Evolutionary conservation across 2,888 invertebrate genomes (phyloP), one percentile per base, ranked within the genome.

Genomic region (Asteroscopus sphinx): DNA sequence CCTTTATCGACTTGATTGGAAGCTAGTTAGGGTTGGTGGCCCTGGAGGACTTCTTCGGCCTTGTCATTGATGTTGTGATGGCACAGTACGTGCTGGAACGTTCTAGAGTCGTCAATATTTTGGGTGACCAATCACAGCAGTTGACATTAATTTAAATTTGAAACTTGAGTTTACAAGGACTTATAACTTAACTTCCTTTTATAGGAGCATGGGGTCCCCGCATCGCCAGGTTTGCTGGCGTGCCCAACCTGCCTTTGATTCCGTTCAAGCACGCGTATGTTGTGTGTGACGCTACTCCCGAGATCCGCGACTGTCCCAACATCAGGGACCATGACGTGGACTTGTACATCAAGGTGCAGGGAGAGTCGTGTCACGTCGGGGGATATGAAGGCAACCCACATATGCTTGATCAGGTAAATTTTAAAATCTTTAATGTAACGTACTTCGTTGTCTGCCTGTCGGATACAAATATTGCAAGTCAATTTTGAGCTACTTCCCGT

Each of bases 201-300:
- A n/a, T n/a, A 76, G 76, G 76, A 17, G 98, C 96, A 0, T 99
- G 98, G 98, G 96, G 98, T 0, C 95, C 96, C 3, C 95, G 96
- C 54, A 91, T 98, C 11, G 96, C 96, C 0, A 92, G 95, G 66
- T 95, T 96, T 90, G 96, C 96, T 0, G 96, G 96, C 0, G 82
- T 95, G 0, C 95, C 94, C 2, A 85, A 96, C 0, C 95, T 98
- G 11, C 98, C 98, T 0, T 76, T 98, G 28, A 91, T 97, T 9
- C 96, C 98, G 0, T 97, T 98, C 95, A 97, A 97, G 80, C 98
- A 99, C 83, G 96, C 98, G 0, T 99, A 98, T 80, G 96, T 98
- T 4, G 96, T 98, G 0, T 97, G 97, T 0, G 97, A 98, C 61
- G 94, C 95, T 0, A 96, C 98, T 11, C 95, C 96, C 0, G 97